Evolutionary conservation across 1,140 invertebrate species (phyloP), one percentile per base, ranked within the genome.

Genomic region (Pinna nobilis): DNA sequence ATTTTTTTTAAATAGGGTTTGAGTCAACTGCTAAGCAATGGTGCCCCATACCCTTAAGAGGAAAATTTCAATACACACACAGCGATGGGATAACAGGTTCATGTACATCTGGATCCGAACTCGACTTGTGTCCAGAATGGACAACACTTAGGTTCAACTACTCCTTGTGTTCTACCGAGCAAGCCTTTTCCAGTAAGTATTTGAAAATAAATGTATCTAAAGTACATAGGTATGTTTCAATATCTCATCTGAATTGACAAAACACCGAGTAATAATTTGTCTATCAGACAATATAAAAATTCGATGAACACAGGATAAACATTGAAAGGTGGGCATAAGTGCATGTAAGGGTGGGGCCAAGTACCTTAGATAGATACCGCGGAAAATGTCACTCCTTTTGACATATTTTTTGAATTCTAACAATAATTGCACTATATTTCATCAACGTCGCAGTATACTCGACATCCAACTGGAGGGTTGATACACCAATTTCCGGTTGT

Each of bases 141-240:
- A 57, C 60, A 15, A 70, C 39, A 4, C 59, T 76, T 37, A 28
- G 7, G 2, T 76, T 76, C 15, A 68, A 76, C 65, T 76, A 76
- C 30, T 60, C 67, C 20, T 28, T 57, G 2, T 76, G 73, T 44
- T n/a, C 50, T 11, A 76, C 67, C 2, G 20, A 64, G 2, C 61
- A 69, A 37, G 67, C 73, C 5, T 76, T 70, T 30, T 70, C 73
- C 39, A 57, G 73, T 76, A 76, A n/a, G 53, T 44, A 32, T 2
- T 63, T 63, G 13, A 60, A 9, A 33, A n/a, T n/a, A n/a, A n/a
- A n/a, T n/a, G 9, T 33, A 15, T 3, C 0, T 39, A 33, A 15
- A 37, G 1, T 2, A 15, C 18, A 15, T 18, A 39, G 15, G 23
- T 15, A 11, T n/a, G 37, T 11, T n/a, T n/a, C 20, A 20, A 23